Percentiles rank a stretch among this genome's conserved stretches.
Evolutionary conservation across 35 echinoderm and acorn worm genomes (phyloP).

Genomic region (Ophiothrix spiculata): DNA sequence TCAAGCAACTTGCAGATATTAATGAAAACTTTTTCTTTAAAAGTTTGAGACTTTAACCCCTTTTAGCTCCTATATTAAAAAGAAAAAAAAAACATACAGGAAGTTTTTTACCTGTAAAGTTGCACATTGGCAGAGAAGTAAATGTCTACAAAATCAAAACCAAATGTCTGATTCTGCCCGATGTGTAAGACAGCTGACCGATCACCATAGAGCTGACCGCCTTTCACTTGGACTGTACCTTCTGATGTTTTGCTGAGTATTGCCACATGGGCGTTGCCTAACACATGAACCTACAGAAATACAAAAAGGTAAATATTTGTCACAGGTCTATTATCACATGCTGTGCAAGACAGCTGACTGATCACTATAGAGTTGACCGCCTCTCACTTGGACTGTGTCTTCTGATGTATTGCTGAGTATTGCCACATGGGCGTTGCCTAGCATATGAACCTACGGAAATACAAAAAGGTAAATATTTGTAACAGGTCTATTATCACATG

Average conservation of each 20-base stretch:
- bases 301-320: too few species aligned
- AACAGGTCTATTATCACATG: slow-evolving; percentile 51
- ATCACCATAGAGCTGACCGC: slow-evolving; percentile 70
- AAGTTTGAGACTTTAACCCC: neutral
- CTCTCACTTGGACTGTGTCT: slow-evolving; percentile 30
- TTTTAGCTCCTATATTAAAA: neutral
- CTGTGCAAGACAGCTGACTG: slow-evolving; percentile 73
- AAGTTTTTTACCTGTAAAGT: slow-evolving; percentile 57
- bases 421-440: slow-evolving; percentile 79
- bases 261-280: slow-evolving; percentile 79
- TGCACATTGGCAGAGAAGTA: slow-evolving; percentile 82
- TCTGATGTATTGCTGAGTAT: slow-evolving; percentile 62
- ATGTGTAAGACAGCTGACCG: slow-evolving; percentile 77
- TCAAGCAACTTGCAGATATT: neutral
- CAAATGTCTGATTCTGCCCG: slow-evolving; percentile 62
- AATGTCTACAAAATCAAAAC: slow-evolving; percentile 72
- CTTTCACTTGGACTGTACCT: slow-evolving; percentile 26
- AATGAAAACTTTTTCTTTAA: too few species aligned
- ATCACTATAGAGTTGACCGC: slow-evolving; percentile 68
- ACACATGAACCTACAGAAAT: slow-evolving; percentile 55
- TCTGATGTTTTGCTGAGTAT: slow-evolving; percentile 62
- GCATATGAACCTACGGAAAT: slow-evolving; percentile 54
- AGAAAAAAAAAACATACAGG: neutral
- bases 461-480: too few species aligned
- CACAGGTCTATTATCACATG: slow-evolving; percentile 52